These are phyloP conservation scores for Pandemis heparana DNA, from an alignment of 2,888 invertebrate species.

Conservation along the genomic window DNA sequence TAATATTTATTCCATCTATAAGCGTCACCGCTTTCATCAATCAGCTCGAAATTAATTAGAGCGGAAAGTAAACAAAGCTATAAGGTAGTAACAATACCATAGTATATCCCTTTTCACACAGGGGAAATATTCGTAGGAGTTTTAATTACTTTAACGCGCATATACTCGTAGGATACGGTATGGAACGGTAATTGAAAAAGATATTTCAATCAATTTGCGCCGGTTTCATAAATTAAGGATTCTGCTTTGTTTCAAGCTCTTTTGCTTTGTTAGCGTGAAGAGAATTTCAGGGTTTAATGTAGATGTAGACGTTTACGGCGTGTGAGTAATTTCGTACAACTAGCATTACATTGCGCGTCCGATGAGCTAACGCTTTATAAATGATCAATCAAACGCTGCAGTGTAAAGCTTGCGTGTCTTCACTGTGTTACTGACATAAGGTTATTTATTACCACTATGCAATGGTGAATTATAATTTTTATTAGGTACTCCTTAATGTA, in stretches of 20 bases:
- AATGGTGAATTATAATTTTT: too few relatives aligned
- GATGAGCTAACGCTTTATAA: too few relatives aligned
- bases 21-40: background rate
- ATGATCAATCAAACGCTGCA: too few relatives aligned
- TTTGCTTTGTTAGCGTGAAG: background rate
- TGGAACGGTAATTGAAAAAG: constrained; percentile 7
- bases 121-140: constrained; percentile 15
- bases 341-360: too few relatives aligned
- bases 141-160: constrained; percentile 18
- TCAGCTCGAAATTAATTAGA: background rate
- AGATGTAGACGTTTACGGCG: too few relatives aligned
- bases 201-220: background rate
- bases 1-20: background rate
- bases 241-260: background rate
- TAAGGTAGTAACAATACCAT: background rate
- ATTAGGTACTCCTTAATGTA: too few relatives aligned
- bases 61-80: constrained; percentile 7
- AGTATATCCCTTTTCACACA: background rate
- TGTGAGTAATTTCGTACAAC: too few relatives aligned
- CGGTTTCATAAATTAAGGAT: background rate
- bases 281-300: background rate
- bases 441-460: too few relatives aligned
- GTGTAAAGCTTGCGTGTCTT: too few relatives aligned
- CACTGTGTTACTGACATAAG: too few relatives aligned
- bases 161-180: background rate